Percentiles rank a stretch among this genome's conserved stretches.
phyloP scores from a whole-genome alignment of 2,113 vertebrate genomes.

The Entelurus aequoreus region DNA sequence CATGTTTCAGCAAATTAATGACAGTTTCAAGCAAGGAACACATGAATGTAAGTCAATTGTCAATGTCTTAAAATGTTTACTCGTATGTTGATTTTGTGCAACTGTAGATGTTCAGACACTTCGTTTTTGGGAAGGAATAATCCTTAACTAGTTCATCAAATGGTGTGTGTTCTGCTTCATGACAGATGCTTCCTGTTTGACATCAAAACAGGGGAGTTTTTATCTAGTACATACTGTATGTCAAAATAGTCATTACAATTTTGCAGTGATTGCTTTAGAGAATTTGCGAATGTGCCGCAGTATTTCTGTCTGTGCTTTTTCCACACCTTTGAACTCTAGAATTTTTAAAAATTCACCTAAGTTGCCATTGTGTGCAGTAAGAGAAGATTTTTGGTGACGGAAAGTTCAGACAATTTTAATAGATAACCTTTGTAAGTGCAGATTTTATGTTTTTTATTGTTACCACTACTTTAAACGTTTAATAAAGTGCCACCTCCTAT shows the following conservation, averaged over 20 bases:
- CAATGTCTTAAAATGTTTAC: neutral
- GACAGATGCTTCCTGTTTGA: neutral
- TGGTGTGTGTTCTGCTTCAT: too few species aligned
- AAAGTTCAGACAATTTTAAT: neutral
- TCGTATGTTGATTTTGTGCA: neutral
- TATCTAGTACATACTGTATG: too few species aligned
- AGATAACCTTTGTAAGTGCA: neutral
- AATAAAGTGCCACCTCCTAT: too few species aligned
- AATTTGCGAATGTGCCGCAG: neutral
- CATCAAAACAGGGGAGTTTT: neutral
- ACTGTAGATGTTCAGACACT: neutral
- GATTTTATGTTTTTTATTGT: neutral
- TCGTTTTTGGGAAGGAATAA: neutral
- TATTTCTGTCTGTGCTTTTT: neutral
- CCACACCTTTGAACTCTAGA: neutral
- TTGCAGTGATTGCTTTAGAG: neutral
- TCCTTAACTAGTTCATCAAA: neutral
- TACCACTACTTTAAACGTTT: too few species aligned
- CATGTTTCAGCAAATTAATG: constrained; percentile 99
- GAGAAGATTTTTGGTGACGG: neutral
- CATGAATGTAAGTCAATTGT: constrained; percentile 82
- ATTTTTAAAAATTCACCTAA: constrained; percentile 1
- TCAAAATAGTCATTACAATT: neutral
- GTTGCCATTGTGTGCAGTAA: constrained; percentile 5
- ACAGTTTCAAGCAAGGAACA: constrained; percentile 95